Conservation (phyloP, 1,140 invertebrate genomes). For the Pseudomyrmex pallidus region DNA sequence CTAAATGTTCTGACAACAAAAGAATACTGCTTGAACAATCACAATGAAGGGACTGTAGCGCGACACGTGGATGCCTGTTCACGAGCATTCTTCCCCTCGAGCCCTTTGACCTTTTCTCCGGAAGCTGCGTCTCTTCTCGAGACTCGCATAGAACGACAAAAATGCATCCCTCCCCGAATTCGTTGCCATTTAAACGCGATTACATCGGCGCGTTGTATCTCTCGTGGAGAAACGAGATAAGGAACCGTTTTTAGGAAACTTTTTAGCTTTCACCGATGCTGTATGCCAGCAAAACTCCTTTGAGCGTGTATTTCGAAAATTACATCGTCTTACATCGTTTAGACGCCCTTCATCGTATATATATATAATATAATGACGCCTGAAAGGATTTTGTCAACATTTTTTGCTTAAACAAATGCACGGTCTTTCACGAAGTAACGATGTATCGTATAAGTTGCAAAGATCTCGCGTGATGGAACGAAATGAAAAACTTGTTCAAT, state of each 20-base stretch:
- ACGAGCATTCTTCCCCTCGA: conserved; percentile 36
- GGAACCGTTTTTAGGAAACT: neutral
- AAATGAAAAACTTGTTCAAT: too few relatives aligned
- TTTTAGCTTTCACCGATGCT: neutral
- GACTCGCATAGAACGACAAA: conserved; percentile 1
- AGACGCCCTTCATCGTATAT: neutral
- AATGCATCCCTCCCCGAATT: neutral
- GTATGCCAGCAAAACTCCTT: neutral
- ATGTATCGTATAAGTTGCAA: conserved; percentile 1
- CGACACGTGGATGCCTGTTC: conserved; percentile 31
- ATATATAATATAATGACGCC: conserved; percentile 26
- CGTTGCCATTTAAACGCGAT: conserved; percentile 14
- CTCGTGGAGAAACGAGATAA: neutral
- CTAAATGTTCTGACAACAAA: conserved; percentile 57
- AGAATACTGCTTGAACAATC: conserved; percentile 80
- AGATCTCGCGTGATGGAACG: neutral
- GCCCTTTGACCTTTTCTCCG: conserved; percentile 33
- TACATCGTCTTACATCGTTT: neutral
- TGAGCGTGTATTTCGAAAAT: neutral
- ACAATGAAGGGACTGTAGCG: conserved; percentile 62
- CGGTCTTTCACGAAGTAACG: neutral
- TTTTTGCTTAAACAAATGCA: neutral
- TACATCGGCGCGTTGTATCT: neutral
- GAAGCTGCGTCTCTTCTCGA: neutral
- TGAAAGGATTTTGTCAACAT: neutral